These are phyloP conservation scores for Leptogaster cylindrica DNA, from an alignment of 2,888 invertebrate species.

Conservation along the genomic window DNA sequence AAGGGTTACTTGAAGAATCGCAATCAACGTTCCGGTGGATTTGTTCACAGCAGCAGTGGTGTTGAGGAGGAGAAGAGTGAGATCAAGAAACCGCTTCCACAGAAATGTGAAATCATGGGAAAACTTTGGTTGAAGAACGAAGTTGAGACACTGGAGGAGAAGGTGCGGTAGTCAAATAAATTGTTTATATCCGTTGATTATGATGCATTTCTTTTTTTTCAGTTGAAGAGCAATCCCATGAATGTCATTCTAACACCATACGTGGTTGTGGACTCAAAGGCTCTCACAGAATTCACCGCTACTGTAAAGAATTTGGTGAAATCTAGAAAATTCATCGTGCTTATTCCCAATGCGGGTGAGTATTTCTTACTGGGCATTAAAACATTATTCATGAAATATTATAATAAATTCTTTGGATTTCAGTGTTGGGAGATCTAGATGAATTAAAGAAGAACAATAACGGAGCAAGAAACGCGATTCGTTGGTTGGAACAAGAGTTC, in stretches of 20 bases:
- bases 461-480: constrained; percentile 87
- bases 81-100: constrained; percentile 6
- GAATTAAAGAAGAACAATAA: constrained; percentile 84
- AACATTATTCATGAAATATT: background rate
- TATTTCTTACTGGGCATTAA: background rate
- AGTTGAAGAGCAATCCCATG: constrained; percentile 44
- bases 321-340: constrained; percentile 82
- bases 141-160: constrained; percentile 82
- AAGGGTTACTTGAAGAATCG: constrained; percentile 59
- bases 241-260: constrained; percentile 75
- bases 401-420: background rate
- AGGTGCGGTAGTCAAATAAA: constrained; percentile 59
- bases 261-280: constrained; percentile 85
- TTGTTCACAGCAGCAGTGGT: constrained; percentile 46
- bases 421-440: constrained; percentile 88
- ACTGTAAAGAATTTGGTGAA: constrained; percentile 83
- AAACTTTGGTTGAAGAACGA: constrained; percentile 88
- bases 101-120: constrained; percentile 71
- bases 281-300: constrained; percentile 76
- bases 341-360: constrained; percentile 86
- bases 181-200: background rate
- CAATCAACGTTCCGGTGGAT: constrained; percentile 57
- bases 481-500: constrained; percentile 90
- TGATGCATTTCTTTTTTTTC: background rate
- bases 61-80: constrained; percentile 48